Evolutionary conservation across 35 echinoderm and acorn worm genomes (phyloP).

Genomic region (Hemicentrotus pulcherrimus): DNA sequence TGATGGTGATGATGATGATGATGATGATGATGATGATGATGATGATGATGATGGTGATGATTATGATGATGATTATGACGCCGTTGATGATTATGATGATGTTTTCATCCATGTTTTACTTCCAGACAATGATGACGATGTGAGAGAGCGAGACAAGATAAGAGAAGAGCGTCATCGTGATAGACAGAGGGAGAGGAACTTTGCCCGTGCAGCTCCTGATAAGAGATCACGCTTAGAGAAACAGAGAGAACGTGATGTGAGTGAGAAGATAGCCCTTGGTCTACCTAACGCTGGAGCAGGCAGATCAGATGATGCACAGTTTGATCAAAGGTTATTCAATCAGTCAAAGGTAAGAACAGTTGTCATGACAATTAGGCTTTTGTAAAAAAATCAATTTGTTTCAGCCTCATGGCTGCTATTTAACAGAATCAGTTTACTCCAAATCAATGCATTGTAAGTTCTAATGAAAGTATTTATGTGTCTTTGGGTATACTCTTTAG

Average conservation of each 20-base stretch:
- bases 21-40: too few species aligned
- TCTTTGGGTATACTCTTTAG: too few species aligned
- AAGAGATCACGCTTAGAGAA: slow-evolving; percentile 91
- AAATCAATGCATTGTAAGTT: neutral
- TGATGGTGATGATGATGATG: too few species aligned
- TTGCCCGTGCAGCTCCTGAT: slow-evolving; percentile 83
- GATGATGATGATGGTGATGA: too few species aligned
- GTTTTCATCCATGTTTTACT: neutral
- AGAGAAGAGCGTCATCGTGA: slow-evolving; percentile 85
- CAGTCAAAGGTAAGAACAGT: slow-evolving; percentile 77
- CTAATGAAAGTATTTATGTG: neutral
- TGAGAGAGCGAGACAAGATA: slow-evolving; percentile 86
- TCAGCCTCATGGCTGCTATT: neutral
- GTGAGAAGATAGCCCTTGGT: slow-evolving; percentile 97
- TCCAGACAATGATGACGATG: slow-evolving; percentile 79
- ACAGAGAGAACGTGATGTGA: slow-evolving; percentile 93
- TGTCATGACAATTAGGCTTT: neutral
- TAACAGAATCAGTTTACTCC: neutral
- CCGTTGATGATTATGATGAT: too few species aligned
- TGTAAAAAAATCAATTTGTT: neutral
- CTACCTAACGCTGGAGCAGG: slow-evolving; percentile 81
- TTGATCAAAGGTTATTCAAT: slow-evolving; percentile 94
- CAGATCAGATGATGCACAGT: slow-evolving; percentile 85
- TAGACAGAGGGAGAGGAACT: slow-evolving; percentile 84
- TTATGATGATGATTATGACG: too few species aligned